Evolutionary conservation across 1,140 invertebrate genomes (phyloP), one percentile per base, ranked within the genome.

Genomic region (Drosophila sturtevanti): DNA sequence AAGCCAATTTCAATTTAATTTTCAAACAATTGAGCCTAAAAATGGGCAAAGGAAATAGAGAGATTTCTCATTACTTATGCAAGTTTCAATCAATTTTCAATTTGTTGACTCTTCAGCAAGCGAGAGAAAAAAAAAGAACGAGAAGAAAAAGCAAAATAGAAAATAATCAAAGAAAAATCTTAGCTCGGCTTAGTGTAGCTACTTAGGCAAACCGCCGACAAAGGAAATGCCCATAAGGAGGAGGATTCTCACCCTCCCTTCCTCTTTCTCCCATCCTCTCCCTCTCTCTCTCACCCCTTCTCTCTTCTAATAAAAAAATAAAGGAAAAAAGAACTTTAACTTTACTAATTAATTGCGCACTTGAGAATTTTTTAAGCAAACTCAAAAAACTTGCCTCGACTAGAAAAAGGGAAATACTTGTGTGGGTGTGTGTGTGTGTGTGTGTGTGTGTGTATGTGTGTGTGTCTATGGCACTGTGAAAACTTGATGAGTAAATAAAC

Each of bases 331-430:
- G 61, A 61, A 27, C 79, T 72, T 89, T 89, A 84, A 84, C 85
- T 87, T 87, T 87, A 89, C 79, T 89, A 89, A 89, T 89, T 89
- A 89, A 89, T 89, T 89, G 85, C 84, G 77, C 84, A 89, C 84
- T 89, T 85, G 84, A 89, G 84, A 89, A 84, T 89, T 89, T 86
- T 48, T 84, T 74, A 68, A 89, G 82, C 55, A 73, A 89, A 89
- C 82, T 89, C 68, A 66, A 76, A 78, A 76, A 80, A 87, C 79
- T 82, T 79, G 67, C 44, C 72, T 38, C 16, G 37, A n/a, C 44
- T 51, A 41, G 64, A 72, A 35, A 77, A 65, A 35, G 34, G 14
- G 21, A 48, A 48, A 48, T 48, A 21, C 16, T 11, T 48, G 18
- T 37, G 21, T 21, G 41, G 51, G 56, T 22, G 41, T 37, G 70